phyloP scores from a whole-genome alignment of 2,113 vertebrate genomes.

The Takifugu flavidus region DNA sequence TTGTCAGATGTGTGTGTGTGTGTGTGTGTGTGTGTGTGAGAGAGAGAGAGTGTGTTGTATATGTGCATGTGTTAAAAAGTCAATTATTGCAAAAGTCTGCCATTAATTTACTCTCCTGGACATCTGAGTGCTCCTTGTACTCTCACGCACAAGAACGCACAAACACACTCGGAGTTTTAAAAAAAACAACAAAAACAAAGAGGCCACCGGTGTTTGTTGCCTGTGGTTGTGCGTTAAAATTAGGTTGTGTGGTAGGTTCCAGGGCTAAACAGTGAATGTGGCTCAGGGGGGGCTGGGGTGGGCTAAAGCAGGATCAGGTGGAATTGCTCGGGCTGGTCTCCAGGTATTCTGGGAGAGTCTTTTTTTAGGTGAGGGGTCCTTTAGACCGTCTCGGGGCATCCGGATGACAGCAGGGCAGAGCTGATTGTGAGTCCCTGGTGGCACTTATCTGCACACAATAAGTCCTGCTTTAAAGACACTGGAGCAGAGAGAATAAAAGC shows the following conservation, averaged over 20 bases:
- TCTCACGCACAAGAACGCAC: constrained; percentile 4
- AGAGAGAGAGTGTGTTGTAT: not conserved
- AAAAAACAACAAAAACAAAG: constrained; percentile 4
- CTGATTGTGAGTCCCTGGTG: constrained; percentile 15
- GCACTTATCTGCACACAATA: constrained; percentile 12
- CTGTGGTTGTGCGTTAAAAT: constrained; percentile 32
- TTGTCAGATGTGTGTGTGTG: constrained; percentile 58
- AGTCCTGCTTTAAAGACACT: constrained; percentile 6
- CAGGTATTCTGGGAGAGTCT: constrained; percentile 43
- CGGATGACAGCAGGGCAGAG: constrained; percentile 20
- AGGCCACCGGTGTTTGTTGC: too few relatives aligned
- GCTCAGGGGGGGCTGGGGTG: constrained; percentile 18
- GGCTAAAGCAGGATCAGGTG: constrained; percentile 57
- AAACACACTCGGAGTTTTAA: constrained; percentile 31
- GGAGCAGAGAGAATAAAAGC: not conserved
- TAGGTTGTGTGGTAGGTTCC: constrained; percentile 29
- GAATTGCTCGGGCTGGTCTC: constrained; percentile 36
- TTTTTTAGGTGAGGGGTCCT: constrained; percentile 39
- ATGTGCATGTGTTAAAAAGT: constrained; percentile 42
- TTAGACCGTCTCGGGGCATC: constrained; percentile 23
- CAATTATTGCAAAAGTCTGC: constrained; percentile 76
- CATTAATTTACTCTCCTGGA: constrained; percentile 77
- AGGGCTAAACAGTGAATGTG: constrained; percentile 27
- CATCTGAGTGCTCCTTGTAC: constrained; percentile 56
- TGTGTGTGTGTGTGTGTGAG: constrained; percentile 12